Conservation (phyloP, 2,113 vertebrate genomes). For the Sus scrofa region DNA sequence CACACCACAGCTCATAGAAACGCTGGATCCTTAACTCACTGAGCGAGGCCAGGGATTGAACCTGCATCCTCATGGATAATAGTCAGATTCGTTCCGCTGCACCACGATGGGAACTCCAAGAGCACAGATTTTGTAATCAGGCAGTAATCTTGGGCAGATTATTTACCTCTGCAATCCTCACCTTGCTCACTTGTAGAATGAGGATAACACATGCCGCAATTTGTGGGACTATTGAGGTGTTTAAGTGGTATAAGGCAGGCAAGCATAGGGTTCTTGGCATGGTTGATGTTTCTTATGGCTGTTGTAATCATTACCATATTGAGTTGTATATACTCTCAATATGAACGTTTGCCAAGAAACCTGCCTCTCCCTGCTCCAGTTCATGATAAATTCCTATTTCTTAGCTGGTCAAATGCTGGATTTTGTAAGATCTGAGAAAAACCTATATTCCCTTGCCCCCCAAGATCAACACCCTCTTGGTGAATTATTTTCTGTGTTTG, state of each 20-base stretch:
- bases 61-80: too few species aligned
- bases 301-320: neutral
- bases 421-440: slow-evolving; percentile 15
- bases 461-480: neutral
- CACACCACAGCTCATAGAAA: too few species aligned
- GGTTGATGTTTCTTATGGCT: neutral
- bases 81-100: too few species aligned
- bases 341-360: neutral
- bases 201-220: neutral
- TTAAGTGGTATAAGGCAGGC: neutral
- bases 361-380: neutral
- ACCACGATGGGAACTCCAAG: too few species aligned
- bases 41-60: too few species aligned
- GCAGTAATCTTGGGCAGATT: neutral
- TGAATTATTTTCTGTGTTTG: neutral
- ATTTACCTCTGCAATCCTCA: neutral
- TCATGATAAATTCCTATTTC: neutral
- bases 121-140: neutral
- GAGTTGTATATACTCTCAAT: neutral
- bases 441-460: neutral
- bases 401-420: neutral
- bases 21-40: too few species aligned
- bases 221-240: neutral
- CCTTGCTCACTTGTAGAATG: neutral
- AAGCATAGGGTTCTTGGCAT: neutral